Base-by-base conservation (phyloP, 2,888 invertebrate genomes). In the Athalia rosae region DNA sequence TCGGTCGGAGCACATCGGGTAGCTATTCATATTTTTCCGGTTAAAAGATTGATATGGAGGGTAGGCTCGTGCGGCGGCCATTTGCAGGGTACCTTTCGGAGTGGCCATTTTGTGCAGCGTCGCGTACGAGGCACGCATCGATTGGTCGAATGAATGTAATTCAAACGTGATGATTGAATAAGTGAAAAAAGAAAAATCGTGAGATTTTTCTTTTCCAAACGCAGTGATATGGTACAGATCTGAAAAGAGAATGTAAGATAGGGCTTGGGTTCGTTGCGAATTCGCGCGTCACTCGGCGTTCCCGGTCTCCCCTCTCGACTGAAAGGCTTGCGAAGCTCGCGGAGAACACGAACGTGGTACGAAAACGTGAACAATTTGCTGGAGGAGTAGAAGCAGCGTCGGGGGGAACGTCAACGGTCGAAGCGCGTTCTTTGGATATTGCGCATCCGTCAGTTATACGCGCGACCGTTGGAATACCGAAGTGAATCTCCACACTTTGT, bases 331-430 rank as follows among this genome's bases (percentile, higher is more conserved):
- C 62, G 62, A 4, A 28, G 48, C 67, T 48, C 67, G 66, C 48
- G 50, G 50, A 50, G 11, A 50, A 48, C 50, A 64, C 15, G 53
- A 67, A 67, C 67, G 67, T 53, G 67, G 67, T 67, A 67, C 67
- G 67, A 67, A 67, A 67, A 67, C 50, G 67, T 67, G 67, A 67
- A 28, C 76, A 76, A 76, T 76, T 76, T 76, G 41, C 56, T 45
- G 50, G 28, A 28, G 28, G 28, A 28, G 28, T 28, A 28, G 28
- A 28, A 28, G 28, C n/a, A n/a, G 53, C 53, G 8, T 53, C 28
- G 28, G 11, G 53, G n/a, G 67, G 1, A 67, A 67, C 67, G 50
- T 53, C 53, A 53, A 67, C 66, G 66, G 28, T 66, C 48, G 48
- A 64, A 63, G 64, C 56, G 56, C 76, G 66, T 76, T 76, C 76